Conservation (phyloP, 1,140 invertebrate genomes). For the Eupristina koningsbergeri region DNA sequence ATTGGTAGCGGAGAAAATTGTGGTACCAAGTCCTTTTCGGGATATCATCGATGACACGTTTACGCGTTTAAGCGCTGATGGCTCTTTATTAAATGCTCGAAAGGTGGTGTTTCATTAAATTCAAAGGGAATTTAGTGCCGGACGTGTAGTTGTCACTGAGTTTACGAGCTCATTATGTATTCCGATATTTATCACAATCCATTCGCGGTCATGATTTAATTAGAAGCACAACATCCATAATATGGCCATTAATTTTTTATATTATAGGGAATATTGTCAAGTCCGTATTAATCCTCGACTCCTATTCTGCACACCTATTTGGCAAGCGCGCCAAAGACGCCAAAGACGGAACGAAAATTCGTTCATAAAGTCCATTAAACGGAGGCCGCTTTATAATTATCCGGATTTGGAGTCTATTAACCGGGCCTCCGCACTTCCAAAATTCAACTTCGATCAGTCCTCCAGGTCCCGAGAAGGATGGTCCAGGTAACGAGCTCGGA, state of each 20-base stretch:
- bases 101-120: not conserved
- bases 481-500: constrained; percentile 48
- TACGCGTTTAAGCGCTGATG: not conserved
- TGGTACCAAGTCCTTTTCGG: no score
- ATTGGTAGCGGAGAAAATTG: no score
- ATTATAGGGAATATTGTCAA: not conserved
- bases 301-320: not conserved
- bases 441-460: constrained; percentile 41
- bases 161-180: no score
- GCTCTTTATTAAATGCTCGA: not conserved
- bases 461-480: no score
- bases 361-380: constrained; percentile 24
- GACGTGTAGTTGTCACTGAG: not conserved
- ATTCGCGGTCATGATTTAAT: not conserved
- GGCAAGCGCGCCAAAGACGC: no score
- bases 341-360: not conserved
- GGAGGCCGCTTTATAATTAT: constrained; percentile 32
- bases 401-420: not conserved
- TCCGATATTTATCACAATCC: no score
- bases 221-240: not conserved
- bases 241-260: not conserved
- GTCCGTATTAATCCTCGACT: not conserved
- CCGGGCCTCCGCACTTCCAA: not conserved
- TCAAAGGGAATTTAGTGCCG: not conserved
- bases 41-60: not conserved